Percentiles rank a stretch among this genome's conserved stretches.
These are phyloP conservation scores for Octomys mimax DNA, from an alignment of 2,797 vertebrate species.

Conservation along the genomic window DNA sequence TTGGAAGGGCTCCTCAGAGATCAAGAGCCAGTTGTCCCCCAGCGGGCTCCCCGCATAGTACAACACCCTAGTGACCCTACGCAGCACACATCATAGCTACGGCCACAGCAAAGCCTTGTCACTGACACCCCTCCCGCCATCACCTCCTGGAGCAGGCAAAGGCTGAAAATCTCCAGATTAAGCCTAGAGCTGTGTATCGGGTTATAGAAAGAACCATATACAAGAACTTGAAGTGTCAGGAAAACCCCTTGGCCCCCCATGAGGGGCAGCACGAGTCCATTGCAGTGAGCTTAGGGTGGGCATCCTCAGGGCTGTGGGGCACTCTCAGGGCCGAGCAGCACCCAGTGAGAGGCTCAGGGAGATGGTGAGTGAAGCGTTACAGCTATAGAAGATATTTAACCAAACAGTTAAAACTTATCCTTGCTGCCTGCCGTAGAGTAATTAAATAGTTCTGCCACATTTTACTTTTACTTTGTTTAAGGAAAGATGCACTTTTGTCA, in stretches of 20 bases:
- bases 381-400: background rate
- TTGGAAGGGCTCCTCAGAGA: background rate
- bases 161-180: background rate
- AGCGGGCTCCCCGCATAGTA: background rate
- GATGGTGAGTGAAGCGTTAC: background rate
- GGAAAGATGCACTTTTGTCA: background rate
- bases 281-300: background rate
- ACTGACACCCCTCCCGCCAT: fast-evolving
- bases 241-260: background rate
- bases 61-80: background rate
- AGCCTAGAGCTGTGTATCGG: background rate
- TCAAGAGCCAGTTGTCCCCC: background rate
- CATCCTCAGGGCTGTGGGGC: background rate
- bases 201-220: background rate
- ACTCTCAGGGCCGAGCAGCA: background rate
- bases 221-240: background rate
- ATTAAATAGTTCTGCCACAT: background rate
- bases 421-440: background rate
- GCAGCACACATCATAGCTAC: background rate
- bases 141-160: background rate
- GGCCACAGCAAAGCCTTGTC: fast-evolving
- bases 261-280: background rate
- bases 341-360: too few species aligned
- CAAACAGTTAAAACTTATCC: background rate
- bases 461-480: background rate